Evolutionary conservation across 2,797 vertebrate species (phyloP), one percentile per base, ranked within the genome.

Genomic region (Paramormyrops hopkinsi): DNA sequence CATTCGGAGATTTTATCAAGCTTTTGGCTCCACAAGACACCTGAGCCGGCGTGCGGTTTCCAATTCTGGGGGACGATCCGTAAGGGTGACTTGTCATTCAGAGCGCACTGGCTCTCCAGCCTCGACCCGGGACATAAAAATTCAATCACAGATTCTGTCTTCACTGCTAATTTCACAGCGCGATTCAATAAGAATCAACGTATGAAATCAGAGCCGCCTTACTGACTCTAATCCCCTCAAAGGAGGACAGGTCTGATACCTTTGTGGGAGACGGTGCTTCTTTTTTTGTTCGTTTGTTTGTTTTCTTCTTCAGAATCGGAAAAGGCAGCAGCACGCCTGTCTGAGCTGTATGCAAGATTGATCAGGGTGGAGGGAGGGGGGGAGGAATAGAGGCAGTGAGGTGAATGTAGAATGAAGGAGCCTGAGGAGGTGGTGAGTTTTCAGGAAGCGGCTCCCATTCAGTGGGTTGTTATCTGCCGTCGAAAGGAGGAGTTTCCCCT

Each of bases 151-250:
- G 53, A 29, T 65, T 69, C 88, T 86, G 87, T 88, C 50, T 19
- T 62, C 22, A 59, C 62, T 22, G 82, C 86, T 90, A 89, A 91
- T 90, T 89, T 87, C 69, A 89, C 86, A 59, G n/a, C 44, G 62
- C 22, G n/a, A 88, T 54, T 59, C 53, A 73, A 88, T 89, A 73
- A 90, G 76, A 79, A 90, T 90, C 88, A 86, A 88, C 88, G 88
- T 73, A 19, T 69, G 85, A 91, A 86, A 85, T 73, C 12, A 86
- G 33, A 76, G 14, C 17, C 76, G n/a, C 19, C 65, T 25, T 46
- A 56, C 5, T 25, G 14, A 76, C 87, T 41, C 50, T 87, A 87
- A 88, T 86, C 87, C 73, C 22, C 5, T 87, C 85, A 59, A 76
- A 90, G 84, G 90, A 88, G 90, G 73, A 69, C 14, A 84, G 83